phyloP scores from a whole-genome alignment of 2,888 invertebrate species.

The Lepidochitona cinerea region DNA sequence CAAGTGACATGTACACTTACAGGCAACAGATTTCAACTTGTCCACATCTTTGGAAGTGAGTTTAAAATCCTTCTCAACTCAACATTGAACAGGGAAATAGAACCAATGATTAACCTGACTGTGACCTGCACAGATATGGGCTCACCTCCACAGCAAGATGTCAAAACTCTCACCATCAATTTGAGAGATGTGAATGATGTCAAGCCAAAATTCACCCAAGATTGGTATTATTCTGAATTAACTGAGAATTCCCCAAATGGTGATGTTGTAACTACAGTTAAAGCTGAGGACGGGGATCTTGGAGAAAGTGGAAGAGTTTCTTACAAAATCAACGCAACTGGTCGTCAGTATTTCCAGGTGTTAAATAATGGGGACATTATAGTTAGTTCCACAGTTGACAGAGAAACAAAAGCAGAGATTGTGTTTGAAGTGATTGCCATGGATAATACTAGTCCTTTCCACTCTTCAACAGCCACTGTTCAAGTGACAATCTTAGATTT shows the following conservation, averaged over 20 bases:
- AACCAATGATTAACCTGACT: not conserved
- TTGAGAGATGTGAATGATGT: not conserved
- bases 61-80: slow-evolving; percentile 5
- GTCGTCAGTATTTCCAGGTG: not conserved
- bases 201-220: not conserved
- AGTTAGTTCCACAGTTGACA: not conserved
- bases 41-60: not conserved
- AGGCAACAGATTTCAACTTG: not conserved
- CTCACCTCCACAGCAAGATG: not conserved
- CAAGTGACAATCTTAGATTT: not conserved
- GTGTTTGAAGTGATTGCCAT: not conserved
- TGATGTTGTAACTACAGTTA: not conserved
- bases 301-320: not conserved
- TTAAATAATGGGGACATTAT: slow-evolving; percentile 1
- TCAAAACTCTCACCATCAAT: not conserved
- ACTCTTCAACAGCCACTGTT: not conserved
- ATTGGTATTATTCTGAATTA: not conserved
- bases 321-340: not conserved
- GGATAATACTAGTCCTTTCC: not conserved
- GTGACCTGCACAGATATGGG: not conserved
- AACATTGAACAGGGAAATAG: not conserved
- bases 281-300: not conserved
- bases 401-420: not conserved
- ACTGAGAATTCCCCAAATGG: not conserved
- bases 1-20: not conserved